Percentiles rank a stretch among this genome's conserved stretches.
phyloP scores from a whole-genome alignment of 2,888 invertebrate genomes.

The Clanis bilineata region DNA sequence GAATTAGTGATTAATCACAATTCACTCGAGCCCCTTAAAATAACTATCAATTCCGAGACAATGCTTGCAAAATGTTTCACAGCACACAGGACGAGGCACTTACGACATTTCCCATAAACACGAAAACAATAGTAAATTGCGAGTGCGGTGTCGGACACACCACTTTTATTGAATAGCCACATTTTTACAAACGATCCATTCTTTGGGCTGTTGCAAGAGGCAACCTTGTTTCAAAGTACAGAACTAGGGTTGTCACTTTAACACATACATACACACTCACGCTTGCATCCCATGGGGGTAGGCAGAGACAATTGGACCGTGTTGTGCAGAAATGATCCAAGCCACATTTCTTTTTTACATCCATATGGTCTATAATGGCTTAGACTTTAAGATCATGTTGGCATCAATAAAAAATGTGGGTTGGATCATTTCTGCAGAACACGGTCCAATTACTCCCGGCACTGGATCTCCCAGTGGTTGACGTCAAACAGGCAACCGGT shows the following conservation, averaged over 20 bases:
- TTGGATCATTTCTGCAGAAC: too few species aligned
- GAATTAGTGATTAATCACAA: too few species aligned
- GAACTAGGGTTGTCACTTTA: not conserved
- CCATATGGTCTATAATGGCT: too few species aligned
- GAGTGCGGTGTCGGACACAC: not conserved
- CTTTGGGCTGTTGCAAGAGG: conserved; percentile 32
- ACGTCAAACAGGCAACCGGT: too few species aligned
- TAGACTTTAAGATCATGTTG: too few species aligned
- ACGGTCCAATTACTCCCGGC: too few species aligned
- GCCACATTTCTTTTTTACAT: too few species aligned
- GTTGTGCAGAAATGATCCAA: too few species aligned
- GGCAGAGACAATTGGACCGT: too few species aligned
- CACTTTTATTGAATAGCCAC: conserved; percentile 12
- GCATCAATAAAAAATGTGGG: too few species aligned
- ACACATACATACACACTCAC: not conserved
- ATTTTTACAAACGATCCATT: conserved; percentile 22
- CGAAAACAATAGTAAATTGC: conserved; percentile 7
- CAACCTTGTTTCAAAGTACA: conserved; percentile 34
- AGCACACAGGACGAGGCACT: conserved; percentile 7
- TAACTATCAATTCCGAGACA: not conserved
- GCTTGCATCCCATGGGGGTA: too few species aligned
- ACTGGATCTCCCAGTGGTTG: too few species aligned
- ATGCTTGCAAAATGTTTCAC: not conserved
- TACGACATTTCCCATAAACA: conserved; percentile 4
- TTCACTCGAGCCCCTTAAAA: not conserved